Evolutionary conservation across 2,797 vertebrate species (phyloP).

Genomic region (Diplodus puntazzo): DNA sequence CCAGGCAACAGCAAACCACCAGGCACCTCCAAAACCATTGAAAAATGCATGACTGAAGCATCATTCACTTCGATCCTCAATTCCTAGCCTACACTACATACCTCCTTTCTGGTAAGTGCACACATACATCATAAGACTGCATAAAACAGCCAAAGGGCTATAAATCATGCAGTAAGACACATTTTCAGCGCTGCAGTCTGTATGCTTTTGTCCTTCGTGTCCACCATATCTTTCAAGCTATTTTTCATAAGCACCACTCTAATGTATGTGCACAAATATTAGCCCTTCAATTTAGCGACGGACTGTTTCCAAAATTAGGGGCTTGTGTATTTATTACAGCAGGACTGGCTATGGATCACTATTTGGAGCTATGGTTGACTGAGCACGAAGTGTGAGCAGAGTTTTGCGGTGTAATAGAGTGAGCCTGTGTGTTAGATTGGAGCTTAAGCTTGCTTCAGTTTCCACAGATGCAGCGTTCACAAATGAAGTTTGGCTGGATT

Average conservation of each 20-base stretch:
- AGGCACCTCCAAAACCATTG: slow-evolving; percentile 62
- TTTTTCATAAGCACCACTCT: slow-evolving; percentile 46
- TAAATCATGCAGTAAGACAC: slow-evolving; percentile 76
- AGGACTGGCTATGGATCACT: slow-evolving; percentile 15
- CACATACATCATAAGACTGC: slow-evolving; percentile 77
- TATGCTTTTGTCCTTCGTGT: slow-evolving; percentile 56
- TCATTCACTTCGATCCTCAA: slow-evolving; percentile 74
- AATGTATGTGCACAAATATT: slow-evolving; percentile 47
- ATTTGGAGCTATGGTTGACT: slow-evolving; percentile 21
- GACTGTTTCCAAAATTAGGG: slow-evolving; percentile 31
- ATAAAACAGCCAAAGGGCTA: slow-evolving; percentile 64
- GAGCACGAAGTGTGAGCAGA: slow-evolving; percentile 27
- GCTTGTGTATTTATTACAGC: slow-evolving; percentile 33
- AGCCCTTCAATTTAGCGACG: slow-evolving; percentile 11
- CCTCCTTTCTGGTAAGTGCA: slow-evolving; percentile 74
- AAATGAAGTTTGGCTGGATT: slow-evolving; percentile 48
- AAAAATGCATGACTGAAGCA: slow-evolving; percentile 79
- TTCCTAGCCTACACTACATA: slow-evolving; percentile 64
- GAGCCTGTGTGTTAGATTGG: slow-evolving; percentile 31
- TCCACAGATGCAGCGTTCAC: slow-evolving; percentile 20
- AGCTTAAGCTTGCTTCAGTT: slow-evolving; percentile 21
- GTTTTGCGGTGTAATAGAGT: slow-evolving; percentile 13
- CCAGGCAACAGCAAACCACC: slow-evolving; percentile 56
- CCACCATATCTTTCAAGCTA: slow-evolving; percentile 17
- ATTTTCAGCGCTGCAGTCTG: slow-evolving; percentile 50